Base-by-base conservation (phyloP, 2,797 vertebrate genomes). In the Philypnodon macrostomus region DNA sequence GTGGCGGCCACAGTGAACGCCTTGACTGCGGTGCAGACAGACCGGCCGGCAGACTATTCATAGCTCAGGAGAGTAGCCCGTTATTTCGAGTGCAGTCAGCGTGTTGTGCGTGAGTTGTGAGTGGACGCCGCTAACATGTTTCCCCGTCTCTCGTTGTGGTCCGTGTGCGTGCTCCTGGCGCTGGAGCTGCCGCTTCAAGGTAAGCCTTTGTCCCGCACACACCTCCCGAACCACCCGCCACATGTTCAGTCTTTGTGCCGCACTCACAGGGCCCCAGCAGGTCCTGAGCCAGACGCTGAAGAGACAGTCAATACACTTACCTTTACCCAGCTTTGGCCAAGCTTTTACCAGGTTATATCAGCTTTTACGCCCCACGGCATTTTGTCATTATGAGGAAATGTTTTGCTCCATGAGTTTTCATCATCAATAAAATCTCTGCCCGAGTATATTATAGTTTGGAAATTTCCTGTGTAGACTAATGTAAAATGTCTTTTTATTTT, bases 131-230 rank as follows among this genome's bases (percentile, higher is more conserved):
- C 12, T 13, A 11, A 1, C 8, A 78, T 78, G 75, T 57, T 47
- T 23, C 2, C 1, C 27, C 41, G 53, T n/a, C n/a, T n/a, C 33
- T 29, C 36, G 2, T 2, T 34, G 36, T 33, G 45, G 13, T 48
- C 39, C 1, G 5, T 64, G 2, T 54, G 29, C 0, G 27, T 14
- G 51, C 70, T 77, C 30, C 52, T 85, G 53, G 58, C 77, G 41
- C 77, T 83, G 67, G 55, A 85, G 45, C 40, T 85, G 52, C 57
- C 75, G 41, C 59, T 75, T 50, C 60, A 78, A 72, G 88, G 88
- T 90, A 70, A 81, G 72, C 34, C 42, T 66, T 61, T 74, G 66
- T 60, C 41, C 48, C 1, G 60, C 63, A 17, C 56, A 24, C 59
- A 24, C 59, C 54, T 17, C 62, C n/a, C 1, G 29, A 42, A 34